phyloP scores from a whole-genome alignment of 1,140 invertebrate species.

The Hypothenemus hampei region DNA sequence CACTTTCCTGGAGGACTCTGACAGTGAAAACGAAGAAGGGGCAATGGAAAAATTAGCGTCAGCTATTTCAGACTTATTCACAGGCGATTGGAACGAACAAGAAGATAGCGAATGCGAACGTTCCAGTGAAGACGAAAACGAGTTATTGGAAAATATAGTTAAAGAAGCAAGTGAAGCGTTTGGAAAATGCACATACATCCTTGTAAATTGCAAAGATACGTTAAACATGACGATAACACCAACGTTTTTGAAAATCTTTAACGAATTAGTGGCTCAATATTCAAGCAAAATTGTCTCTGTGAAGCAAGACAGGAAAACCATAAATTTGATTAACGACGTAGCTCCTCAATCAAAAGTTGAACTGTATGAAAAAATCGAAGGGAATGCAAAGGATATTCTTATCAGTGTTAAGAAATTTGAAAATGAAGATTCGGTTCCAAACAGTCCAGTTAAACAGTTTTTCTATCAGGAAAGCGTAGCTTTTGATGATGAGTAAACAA shows the following conservation, averaged over 20 bases:
- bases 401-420: conserved; percentile 51
- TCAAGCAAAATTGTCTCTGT: conserved; percentile 46
- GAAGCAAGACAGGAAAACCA: conserved; percentile 36
- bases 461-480: conserved; percentile 19
- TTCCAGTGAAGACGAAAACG: conserved; percentile 59
- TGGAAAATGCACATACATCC: conserved; percentile 58
- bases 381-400: conserved; percentile 49
- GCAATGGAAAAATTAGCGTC: conserved; percentile 63
- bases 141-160: conserved; percentile 42
- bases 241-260: conserved; percentile 53
- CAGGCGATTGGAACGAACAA: conserved; percentile 69
- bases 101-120: conserved; percentile 67
- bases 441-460: conserved; percentile 50
- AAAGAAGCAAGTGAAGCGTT: conserved; percentile 44
- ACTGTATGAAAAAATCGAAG: conserved; percentile 50
- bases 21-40: conserved; percentile 74
- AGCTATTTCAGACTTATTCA: conserved; percentile 71
- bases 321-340: conserved; percentile 54
- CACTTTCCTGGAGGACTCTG: conserved; percentile 65
- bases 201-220: conserved; percentile 61
- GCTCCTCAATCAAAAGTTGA: conserved; percentile 56
- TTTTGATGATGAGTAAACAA: conserved; percentile 15
- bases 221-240: conserved; percentile 69
- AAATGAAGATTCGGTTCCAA: conserved; percentile 55
- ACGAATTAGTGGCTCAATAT: conserved; percentile 55